Conservation (phyloP, 2,888 invertebrate genomes). For the Nowickia ferox region DNA sequence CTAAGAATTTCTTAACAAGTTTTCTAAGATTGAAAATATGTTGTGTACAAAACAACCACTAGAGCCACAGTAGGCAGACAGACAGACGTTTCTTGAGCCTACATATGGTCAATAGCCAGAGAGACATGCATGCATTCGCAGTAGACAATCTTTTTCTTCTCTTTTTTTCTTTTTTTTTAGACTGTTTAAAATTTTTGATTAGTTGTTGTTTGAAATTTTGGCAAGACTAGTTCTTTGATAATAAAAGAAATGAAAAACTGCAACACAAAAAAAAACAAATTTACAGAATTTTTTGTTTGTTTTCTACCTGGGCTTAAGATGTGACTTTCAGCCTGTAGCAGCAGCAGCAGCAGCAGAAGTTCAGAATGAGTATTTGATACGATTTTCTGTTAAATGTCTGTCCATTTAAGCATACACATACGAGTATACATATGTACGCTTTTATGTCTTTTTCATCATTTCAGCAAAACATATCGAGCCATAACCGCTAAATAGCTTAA, state of each 20-base stretch:
- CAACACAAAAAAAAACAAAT: slow-evolving; percentile 37
- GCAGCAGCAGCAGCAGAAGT: slow-evolving; percentile 22
- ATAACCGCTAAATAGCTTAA: too few species aligned
- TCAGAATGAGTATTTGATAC: slow-evolving; percentile 28
- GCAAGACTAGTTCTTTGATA: slow-evolving; percentile 53
- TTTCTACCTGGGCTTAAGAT: slow-evolving; percentile 33
- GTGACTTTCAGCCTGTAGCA: slow-evolving; percentile 26
- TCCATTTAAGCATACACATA: slow-evolving; percentile 6
- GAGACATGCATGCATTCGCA: slow-evolving; percentile 31
- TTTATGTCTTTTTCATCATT: slow-evolving; percentile 16
- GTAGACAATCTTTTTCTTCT: neutral
- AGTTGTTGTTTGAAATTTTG: slow-evolving; percentile 59
- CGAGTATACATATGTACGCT: neutral
- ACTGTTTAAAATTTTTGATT: slow-evolving; percentile 27
- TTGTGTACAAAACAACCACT: slow-evolving; percentile 23
- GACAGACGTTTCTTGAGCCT: slow-evolving; percentile 77
- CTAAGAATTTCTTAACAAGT: slow-evolving; percentile 61
- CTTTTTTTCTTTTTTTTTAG: neutral
- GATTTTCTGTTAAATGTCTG: slow-evolving; percentile 19
- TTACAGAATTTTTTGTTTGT: slow-evolving; percentile 37
- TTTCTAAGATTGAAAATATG: slow-evolving; percentile 56
- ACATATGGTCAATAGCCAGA: slow-evolving; percentile 75
- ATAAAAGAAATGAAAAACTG: neutral
- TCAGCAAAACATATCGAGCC: neutral
- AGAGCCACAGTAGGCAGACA: slow-evolving; percentile 49